Conservation (phyloP, 2,113 vertebrate genomes). For the Siphamia tubifer region DNA sequence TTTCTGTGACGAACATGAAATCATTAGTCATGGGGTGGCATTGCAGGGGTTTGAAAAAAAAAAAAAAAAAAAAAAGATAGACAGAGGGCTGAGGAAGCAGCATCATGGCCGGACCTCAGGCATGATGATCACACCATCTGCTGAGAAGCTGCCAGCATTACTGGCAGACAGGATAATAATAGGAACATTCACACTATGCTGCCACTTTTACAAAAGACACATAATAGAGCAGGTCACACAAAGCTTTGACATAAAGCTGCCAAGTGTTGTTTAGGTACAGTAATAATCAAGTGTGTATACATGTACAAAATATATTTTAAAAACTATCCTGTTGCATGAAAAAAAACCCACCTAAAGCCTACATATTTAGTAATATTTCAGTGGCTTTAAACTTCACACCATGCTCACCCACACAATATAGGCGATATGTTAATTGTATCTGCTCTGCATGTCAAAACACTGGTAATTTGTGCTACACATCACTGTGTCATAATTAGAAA, state of each 20-base stretch:
- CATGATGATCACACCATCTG: conserved; percentile 69
- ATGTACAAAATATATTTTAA: background rate
- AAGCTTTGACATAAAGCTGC: background rate
- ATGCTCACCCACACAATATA: background rate
- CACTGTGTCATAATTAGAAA: conserved; percentile 31
- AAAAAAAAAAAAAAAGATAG: conserved; percentile 49
- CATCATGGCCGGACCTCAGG: conserved; percentile 45
- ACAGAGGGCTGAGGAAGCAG: conserved; percentile 53
- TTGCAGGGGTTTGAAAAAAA: conserved; percentile 58
- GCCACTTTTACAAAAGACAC: conserved; percentile 12
- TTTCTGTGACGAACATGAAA: conserved; percentile 69
- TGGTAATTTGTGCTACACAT: background rate
- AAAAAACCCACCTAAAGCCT: background rate
- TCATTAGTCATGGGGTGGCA: conserved; percentile 67
- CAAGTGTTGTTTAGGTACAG: background rate
- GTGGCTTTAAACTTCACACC: no score
- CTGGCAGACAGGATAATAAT: conserved; percentile 38
- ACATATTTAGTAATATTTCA: background rate
- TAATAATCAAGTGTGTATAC: background rate
- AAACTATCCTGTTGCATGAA: no score
- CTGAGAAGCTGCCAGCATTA: conserved; percentile 56
- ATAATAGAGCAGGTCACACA: conserved; percentile 10
- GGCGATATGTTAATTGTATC: background rate
- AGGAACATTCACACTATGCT: conserved; percentile 35
- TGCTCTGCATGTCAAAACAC: conserved; percentile 30